These are phyloP conservation scores for Orthosia gothica DNA, from an alignment of 2,888 invertebrate species.

Conservation along the genomic window DNA sequence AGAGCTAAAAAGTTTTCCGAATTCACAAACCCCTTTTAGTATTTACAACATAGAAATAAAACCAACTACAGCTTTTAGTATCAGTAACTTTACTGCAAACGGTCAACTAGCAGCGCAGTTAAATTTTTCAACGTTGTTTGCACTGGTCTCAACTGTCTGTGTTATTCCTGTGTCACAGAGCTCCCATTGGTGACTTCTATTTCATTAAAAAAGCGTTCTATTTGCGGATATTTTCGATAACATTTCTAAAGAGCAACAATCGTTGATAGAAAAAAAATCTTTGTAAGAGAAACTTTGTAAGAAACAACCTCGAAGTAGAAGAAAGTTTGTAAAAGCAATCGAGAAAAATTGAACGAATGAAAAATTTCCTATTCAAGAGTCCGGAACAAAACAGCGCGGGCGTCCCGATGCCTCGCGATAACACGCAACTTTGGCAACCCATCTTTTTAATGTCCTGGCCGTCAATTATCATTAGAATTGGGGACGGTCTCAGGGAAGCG, in stretches of 20 bases:
- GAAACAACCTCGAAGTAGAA: conserved; percentile 58
- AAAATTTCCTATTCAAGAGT: conserved; percentile 72
- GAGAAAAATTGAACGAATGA: conserved; percentile 63
- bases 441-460: conserved; percentile 85
- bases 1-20: conserved; percentile 46
- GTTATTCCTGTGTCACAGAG: conserved; percentile 66
- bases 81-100: conserved; percentile 60
- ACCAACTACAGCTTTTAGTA: conserved; percentile 58
- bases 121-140: conserved; percentile 71
- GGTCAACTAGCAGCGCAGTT: conserved; percentile 57
- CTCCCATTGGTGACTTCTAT: conserved; percentile 56
- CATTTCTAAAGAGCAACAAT: conserved; percentile 58
- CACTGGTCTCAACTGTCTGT: conserved; percentile 69
- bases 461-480: conserved; percentile 89
- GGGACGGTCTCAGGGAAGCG: conserved; percentile 76
- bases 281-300: conserved; percentile 47
- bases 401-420: conserved; percentile 74
- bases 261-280: conserved; percentile 52
- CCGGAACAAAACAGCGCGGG: conserved; percentile 62
- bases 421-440: conserved; percentile 84
- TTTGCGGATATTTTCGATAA: conserved; percentile 63
- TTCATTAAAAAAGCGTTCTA: conserved; percentile 62
- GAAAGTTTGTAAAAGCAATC: conserved; percentile 75
- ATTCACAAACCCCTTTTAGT: conserved; percentile 58
- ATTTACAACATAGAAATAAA: conserved; percentile 63